A percentile compares a stretch with the other conserved stretches of the same genome.
Conservation (phyloP, 2,888 invertebrate genomes). For the Leucophenga montana region DNA sequence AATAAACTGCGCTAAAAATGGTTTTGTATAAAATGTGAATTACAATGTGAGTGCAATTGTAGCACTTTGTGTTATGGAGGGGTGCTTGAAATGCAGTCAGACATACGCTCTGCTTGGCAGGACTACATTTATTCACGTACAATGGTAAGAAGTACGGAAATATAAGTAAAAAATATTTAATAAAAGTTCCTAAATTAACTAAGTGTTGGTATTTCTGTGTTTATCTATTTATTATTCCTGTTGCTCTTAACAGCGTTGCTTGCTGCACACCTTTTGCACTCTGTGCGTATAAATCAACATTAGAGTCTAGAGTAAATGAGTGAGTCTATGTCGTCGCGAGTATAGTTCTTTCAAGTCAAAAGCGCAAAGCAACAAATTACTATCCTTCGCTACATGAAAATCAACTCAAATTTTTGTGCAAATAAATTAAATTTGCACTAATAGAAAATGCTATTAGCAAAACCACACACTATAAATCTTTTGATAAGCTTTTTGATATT, state of each 20-base stretch:
- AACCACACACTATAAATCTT: no score
- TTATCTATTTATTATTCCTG: constrained; percentile 2
- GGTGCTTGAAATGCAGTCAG: not conserved
- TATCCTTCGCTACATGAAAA: no score
- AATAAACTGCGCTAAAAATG: constrained; percentile 47
- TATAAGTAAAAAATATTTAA: constrained; percentile 43
- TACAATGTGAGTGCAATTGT: not conserved
- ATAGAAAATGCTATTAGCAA: no score
- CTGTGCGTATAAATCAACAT: no score
- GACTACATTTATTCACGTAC: not conserved
- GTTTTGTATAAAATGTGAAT: constrained; percentile 4
- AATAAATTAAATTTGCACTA: no score
- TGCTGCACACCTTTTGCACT: no score
- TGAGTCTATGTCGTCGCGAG: no score
- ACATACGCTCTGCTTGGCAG: not conserved
- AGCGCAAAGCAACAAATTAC: no score
- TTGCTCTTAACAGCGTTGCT: not conserved
- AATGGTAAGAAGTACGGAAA: not conserved
- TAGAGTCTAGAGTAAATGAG: no score
- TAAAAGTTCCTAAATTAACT: constrained; percentile 59
- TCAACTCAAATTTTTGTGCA: no score
- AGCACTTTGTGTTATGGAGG: not conserved
- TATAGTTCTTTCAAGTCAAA: no score
- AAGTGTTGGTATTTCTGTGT: constrained; percentile 42
- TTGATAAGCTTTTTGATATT: no score